A percentile compares a stretch with the other conserved stretches of the same genome.
These are phyloP conservation scores for Macrobrachium rosenbergii DNA, from an alignment of 1,140 invertebrate species.

Conservation along the genomic window DNA sequence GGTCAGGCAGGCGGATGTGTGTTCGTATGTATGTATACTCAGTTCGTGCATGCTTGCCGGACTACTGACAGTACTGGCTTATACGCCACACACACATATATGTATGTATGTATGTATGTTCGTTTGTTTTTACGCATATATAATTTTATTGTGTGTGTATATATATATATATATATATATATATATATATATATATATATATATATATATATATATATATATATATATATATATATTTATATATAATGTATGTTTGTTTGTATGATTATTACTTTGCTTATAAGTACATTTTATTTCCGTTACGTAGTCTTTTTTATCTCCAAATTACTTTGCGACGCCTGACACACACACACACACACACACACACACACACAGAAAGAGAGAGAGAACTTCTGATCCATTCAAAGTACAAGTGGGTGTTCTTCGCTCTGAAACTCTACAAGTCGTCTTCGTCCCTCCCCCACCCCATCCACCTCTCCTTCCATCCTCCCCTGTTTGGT, in stretches of 20 bases:
- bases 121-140: not conserved
- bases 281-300: not conserved
- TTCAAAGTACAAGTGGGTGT: not conserved
- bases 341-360: too few relatives aligned
- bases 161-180: too few relatives aligned
- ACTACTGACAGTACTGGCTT: not conserved
- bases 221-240: too few relatives aligned
- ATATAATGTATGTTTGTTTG: too few relatives aligned
- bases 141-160: too few relatives aligned
- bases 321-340: not conserved
- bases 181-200: not conserved
- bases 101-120: slow-evolving; percentile 7
- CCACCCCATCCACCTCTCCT: not conserved
- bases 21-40: too few relatives aligned
- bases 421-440: not conserved
- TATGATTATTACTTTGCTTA: not conserved
- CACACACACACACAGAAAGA: too few relatives aligned
- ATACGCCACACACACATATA: not conserved
- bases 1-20: too few relatives aligned
- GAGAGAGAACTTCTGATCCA: too few relatives aligned
- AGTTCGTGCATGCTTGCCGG: too few relatives aligned
- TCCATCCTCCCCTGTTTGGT: not conserved
- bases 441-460: not conserved
- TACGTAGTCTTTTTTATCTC: not conserved
- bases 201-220: too few relatives aligned